phyloP scores from a whole-genome alignment of 2,888 invertebrate genomes.

The Eurytoma adleriae region DNA sequence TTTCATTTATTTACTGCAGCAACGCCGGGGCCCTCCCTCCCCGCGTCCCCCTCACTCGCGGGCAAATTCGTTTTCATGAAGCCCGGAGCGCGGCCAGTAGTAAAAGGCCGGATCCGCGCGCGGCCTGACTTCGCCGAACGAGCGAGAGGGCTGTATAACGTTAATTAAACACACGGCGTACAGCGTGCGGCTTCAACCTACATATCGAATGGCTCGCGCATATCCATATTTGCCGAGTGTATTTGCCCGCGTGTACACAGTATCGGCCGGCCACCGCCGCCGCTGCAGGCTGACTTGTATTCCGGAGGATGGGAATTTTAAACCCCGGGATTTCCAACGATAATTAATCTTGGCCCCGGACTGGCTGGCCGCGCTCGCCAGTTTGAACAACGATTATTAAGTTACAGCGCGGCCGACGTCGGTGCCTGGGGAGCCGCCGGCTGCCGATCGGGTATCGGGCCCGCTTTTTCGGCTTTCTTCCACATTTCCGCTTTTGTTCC shows the following conservation, averaged over 20 bases:
- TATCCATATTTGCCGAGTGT: constrained; percentile 68
- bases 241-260: constrained; percentile 65
- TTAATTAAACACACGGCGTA: constrained; percentile 57
- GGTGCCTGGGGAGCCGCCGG: not conserved
- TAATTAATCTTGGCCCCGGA: constrained; percentile 67
- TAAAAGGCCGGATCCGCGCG: constrained; percentile 27
- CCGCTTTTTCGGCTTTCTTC: constrained; percentile 2
- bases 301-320: constrained; percentile 64
- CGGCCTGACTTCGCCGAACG: not conserved
- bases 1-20: constrained; percentile 44
- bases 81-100: constrained; percentile 21
- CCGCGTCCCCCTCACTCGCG: constrained; percentile 4
- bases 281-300: constrained; percentile 10
- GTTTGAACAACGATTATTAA: constrained; percentile 69
- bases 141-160: constrained; percentile 45
- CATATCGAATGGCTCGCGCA: constrained; percentile 55
- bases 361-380: constrained; percentile 58
- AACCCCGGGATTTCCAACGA: constrained; percentile 68
- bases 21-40: not conserved
- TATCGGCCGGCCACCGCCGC: constrained; percentile 60
- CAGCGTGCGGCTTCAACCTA: constrained; percentile 44
- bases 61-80: constrained; percentile 55
- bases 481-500: not conserved
- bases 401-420: constrained; percentile 62
- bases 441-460: not conserved